A percentile compares a stretch with the other conserved stretches of the same genome.
Evolutionary conservation across 2,888 invertebrate genomes (phyloP).

Genomic region (Heliothis peltigera): DNA sequence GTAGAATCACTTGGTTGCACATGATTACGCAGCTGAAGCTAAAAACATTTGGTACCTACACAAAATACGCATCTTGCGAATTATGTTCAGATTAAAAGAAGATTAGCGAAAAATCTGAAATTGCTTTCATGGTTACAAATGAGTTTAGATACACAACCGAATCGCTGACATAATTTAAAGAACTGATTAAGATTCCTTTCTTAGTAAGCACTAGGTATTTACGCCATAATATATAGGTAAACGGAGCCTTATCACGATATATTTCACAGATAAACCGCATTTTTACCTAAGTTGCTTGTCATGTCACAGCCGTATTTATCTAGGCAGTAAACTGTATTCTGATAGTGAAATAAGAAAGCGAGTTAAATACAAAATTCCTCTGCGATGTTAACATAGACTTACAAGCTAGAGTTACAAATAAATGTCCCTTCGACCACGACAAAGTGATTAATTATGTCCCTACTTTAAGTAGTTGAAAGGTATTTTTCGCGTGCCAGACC

Average conservation of each 20-base stretch:
- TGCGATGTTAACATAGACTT: neutral
- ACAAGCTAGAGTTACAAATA: neutral
- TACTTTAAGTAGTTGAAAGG: constrained; percentile 1
- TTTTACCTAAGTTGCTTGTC: constrained; percentile 9
- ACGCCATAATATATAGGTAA: constrained; percentile 15
- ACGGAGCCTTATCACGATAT: constrained; percentile 13
- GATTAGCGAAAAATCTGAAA: constrained; percentile 2
- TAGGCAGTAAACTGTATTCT: constrained; percentile 20
- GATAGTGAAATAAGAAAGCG: constrained; percentile 20
- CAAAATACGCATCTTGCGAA: too few relatives aligned
- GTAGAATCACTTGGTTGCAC: too few relatives aligned
- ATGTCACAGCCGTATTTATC: constrained; percentile 6
- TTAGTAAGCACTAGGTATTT: constrained; percentile 9
- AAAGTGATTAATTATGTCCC: neutral
- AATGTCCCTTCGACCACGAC: neutral
- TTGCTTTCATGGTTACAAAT: constrained; percentile 9
- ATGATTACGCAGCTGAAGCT: too few relatives aligned
- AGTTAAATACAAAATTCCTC: neutral
- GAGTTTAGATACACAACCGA: constrained; percentile 22
- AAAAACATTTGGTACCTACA: too few relatives aligned
- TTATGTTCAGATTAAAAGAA: neutral
- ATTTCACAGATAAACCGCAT: constrained; percentile 10
- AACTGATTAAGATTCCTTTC: constrained; percentile 11
- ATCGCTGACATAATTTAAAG: constrained; percentile 26
- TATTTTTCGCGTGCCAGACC: neutral